Evolutionary conservation across 2,888 invertebrate genomes (phyloP), one percentile per base, ranked within the genome.

Genomic region (Machimus rusticus): DNA sequence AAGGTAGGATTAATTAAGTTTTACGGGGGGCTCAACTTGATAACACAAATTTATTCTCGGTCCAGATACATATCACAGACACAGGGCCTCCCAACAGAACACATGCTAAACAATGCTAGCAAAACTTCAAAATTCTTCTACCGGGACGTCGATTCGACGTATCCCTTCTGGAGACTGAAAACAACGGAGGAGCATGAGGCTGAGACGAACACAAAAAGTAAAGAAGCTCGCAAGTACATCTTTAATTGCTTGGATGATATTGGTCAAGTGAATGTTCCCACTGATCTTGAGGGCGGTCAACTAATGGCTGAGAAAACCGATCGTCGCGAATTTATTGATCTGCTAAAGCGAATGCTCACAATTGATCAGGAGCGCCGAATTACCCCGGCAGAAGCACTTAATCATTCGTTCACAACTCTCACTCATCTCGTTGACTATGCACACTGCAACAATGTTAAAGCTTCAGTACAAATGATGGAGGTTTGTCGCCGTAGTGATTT

Each of bases 181-280:
- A 98, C 98, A 34, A 98, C 99, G 31, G 99, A 99, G 93, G 99
- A 99, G 93, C 98, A 99, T 93, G 99, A 99, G 93, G 96, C 96
- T 16, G 99, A 99, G 94, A 99, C 99, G 79, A 98, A 98, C 89
- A 98, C 99, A 91, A 99, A 99, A 94, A 99, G 99, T 89, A 99
- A 99, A 94, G 99, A 99, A 94, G 99, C 99, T 5, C 94, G 99
- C 91, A 99, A 99, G 93, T 99, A 99, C 93, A 99, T 99, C 91
- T 99, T 99, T 93, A 99, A 99, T 94, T 99, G 99, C 93, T 94
- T 99, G 90, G 99, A 99, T 92, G 99, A 99, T 93, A 99, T 99
- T 92, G 98, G 97, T 89, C 97, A 98, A 93, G 98, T 98, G 8
- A 98, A 98, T 92, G 98, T 98, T 89, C 98, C 98, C 88, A 98